Conservation (phyloP, 2,113 vertebrate genomes). For the Xerus inauris region DNA sequence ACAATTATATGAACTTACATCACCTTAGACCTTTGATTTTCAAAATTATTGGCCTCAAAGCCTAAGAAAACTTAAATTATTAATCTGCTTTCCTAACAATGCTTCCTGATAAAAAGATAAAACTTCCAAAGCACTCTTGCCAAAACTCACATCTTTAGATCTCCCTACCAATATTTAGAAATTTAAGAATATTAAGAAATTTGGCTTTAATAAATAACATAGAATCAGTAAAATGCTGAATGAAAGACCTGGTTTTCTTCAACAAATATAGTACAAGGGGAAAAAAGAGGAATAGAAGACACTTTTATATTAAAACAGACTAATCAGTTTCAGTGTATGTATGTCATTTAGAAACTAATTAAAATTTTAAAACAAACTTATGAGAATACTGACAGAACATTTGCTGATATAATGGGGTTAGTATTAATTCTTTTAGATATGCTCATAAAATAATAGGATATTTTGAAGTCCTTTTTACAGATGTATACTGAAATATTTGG, state of each 20-base stretch:
- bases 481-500: neutral
- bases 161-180: neutral
- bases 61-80: constrained; percentile 24
- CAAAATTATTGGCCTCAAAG: neutral
- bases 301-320: neutral
- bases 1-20: neutral
- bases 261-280: neutral
- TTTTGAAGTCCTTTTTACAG: neutral
- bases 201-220: neutral
- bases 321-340: neutral
- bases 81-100: neutral
- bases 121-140: neutral
- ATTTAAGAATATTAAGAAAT: neutral
- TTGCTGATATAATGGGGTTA: neutral
- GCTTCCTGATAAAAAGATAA: neutral
- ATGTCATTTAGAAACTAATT: neutral
- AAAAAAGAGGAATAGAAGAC: neutral
- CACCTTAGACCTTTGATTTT: neutral
- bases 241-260: neutral
- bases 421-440: neutral
- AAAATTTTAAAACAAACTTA: neutral
- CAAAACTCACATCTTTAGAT: neutral
- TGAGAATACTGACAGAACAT: neutral
- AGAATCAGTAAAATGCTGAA: neutral
- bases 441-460: neutral